A percentile compares a stretch with the other conserved stretches of the same genome.
Evolutionary conservation across 2,113 vertebrate genomes (phyloP).

Genomic region (Syngnathus floridae): DNA sequence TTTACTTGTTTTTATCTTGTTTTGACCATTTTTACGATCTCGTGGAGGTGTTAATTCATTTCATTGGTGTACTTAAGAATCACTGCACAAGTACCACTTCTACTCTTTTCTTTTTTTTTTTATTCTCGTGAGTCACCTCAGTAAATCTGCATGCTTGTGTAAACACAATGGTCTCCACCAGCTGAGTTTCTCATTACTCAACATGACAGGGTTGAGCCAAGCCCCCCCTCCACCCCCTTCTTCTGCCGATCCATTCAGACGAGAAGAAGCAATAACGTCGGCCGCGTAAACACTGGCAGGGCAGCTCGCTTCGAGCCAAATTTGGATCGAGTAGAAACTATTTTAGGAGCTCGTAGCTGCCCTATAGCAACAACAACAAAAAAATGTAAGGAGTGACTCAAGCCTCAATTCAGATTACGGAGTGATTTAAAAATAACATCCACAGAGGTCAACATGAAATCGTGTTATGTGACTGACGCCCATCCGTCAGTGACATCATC

Average conservation of each 20-base stretch:
- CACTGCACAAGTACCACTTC: neutral
- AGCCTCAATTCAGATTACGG: neutral
- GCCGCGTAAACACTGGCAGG: constrained; percentile 31
- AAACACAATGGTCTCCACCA: constrained; percentile 47
- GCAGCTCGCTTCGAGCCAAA: constrained; percentile 31
- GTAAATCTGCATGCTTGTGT: constrained; percentile 38
- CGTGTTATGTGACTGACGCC: neutral
- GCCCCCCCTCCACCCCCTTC: neutral
- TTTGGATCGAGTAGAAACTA: constrained; percentile 33
- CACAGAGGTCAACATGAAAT: constrained; percentile 30
- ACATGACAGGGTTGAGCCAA: constrained; percentile 17
- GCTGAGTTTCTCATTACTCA: constrained; percentile 52
- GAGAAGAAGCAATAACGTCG: constrained; percentile 25
- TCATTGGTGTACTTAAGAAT: neutral
- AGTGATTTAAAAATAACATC: constrained; percentile 7
- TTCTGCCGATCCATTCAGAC: constrained; percentile 45
- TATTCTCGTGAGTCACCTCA: neutral
- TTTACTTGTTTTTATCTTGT: neutral
- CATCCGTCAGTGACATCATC: constrained; percentile 20
- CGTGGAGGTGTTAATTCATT: neutral
- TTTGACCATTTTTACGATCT: neutral
- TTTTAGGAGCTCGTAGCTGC: neutral
- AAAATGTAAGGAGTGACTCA: neutral
- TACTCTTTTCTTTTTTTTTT: neutral
- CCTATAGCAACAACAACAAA: neutral